A percentile compares a stretch with the other conserved stretches of the same genome.
Conservation (phyloP, 2,888 invertebrate species). For the Ichneumon xanthorius region DNA sequence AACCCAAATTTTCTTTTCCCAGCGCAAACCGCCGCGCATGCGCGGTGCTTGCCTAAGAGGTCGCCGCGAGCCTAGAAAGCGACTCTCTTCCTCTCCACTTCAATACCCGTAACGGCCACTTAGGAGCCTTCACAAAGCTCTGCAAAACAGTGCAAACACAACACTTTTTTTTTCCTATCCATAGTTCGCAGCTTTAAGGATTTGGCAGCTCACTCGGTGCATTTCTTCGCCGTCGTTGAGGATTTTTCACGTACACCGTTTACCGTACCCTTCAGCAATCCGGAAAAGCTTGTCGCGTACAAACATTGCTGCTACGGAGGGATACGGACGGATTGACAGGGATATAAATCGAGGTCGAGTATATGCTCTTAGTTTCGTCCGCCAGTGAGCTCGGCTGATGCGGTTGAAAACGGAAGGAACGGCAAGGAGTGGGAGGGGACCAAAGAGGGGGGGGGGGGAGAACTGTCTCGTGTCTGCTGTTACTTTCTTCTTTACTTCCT, state of each 20-base stretch:
- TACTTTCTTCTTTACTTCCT: not conserved
- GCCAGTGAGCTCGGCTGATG: not conserved
- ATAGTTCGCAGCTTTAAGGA: not conserved
- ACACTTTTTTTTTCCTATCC: no score
- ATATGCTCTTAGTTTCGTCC: not conserved
- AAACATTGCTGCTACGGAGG: not conserved
- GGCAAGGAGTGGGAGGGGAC: not conserved
- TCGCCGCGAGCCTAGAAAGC: no score
- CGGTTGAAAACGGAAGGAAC: not conserved
- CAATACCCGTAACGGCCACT: no score
- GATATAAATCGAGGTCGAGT: conserved; percentile 40
- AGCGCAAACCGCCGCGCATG: no score
- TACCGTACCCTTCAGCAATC: not conserved
- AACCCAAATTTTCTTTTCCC: no score
- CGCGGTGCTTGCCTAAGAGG: no score
- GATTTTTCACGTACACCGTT: not conserved
- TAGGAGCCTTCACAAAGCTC: no score
- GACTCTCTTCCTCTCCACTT: no score
- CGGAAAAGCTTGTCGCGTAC: conserved; percentile 12
- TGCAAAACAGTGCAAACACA: no score
- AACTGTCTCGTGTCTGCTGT: not conserved
- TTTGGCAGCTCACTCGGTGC: not conserved
- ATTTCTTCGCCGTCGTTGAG: not conserved
- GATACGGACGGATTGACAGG: conserved; percentile 9
- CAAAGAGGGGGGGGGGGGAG: not conserved